Evolutionary conservation across 2,113 vertebrate species (phyloP), one percentile per base, ranked within the genome.

Genomic region (Macquaria australasica): DNA sequence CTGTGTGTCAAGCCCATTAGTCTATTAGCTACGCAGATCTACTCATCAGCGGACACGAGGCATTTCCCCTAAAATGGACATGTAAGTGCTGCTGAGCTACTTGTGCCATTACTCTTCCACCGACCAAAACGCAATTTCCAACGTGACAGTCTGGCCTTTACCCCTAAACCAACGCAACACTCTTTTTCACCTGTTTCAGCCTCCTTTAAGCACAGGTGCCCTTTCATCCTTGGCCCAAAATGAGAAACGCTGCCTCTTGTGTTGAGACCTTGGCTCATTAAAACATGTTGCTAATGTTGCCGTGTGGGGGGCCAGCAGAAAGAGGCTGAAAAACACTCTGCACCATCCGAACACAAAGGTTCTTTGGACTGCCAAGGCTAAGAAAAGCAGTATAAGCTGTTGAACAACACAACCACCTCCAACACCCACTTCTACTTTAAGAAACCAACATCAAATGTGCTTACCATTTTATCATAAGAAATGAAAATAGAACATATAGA

Each of bases 401-500:
- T 31, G 25, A 73, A 50, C 23, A 72, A 58, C 73, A 73, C 37
- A 67, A 56, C 59, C 15, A 56, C 56, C 41, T 64, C 78, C 53
- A 71, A 59, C 60, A 68, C 55, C 69, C 39, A 83, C 81, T 28
- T 51, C 43, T 23, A 56, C 20, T 37, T 71, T 28, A 50, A 77
- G 25, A 69, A 88, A 28, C 56, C 58, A 34, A 10, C 70, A 10
- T 16, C 3, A 23, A 73, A 68, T 43, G 60, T 25, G 25, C 58
- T 72, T 18, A 43, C 3, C 37, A 3, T n/a, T 82, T 59, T 25
- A 79, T 66, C 62, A 6, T 3, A 16, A 18, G 16, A 45, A 74
- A 71, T 45, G 11, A 28, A 87, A 80, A 81, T 41, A 76, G 51
- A 77, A 64, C 76, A 73, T 77, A 81, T 41, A 76, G 51, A 77